phyloP scores from a whole-genome alignment of 2,888 invertebrate species.

The Trilocha varians region DNA sequence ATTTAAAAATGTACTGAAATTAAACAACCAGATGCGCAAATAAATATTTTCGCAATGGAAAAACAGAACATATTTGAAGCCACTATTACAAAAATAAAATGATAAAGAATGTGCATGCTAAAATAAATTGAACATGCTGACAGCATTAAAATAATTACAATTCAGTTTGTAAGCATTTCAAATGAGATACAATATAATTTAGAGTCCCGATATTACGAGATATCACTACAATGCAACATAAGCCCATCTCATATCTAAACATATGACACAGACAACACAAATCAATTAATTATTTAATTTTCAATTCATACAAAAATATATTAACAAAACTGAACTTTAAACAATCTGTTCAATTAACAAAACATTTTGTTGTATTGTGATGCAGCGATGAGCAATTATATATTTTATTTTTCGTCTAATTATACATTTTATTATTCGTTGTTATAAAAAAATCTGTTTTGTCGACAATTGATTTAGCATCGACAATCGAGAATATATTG shows the following conservation, averaged over 20 bases:
- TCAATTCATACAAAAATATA: not conserved
- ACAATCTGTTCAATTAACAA: too few relatives aligned
- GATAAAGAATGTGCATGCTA: conserved; percentile 2
- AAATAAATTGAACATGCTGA: not conserved
- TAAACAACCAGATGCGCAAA: conserved; percentile 20
- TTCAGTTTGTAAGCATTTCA: not conserved
- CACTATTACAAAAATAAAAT: conserved; percentile 7
- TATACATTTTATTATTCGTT: too few relatives aligned
- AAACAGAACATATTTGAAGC: conserved; percentile 25
- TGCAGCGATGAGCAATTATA: too few relatives aligned
- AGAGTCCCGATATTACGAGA: not conserved
- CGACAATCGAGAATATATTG: too few relatives aligned
- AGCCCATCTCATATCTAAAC: too few relatives aligned
- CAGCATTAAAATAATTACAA: not conserved
- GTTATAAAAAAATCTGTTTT: too few relatives aligned
- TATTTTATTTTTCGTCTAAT: too few relatives aligned
- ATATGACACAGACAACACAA: too few relatives aligned
- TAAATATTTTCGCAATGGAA: conserved; percentile 41
- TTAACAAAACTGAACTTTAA: not conserved
- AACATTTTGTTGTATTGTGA: too few relatives aligned
- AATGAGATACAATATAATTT: not conserved
- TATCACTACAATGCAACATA: not conserved
- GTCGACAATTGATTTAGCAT: too few relatives aligned
- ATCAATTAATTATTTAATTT: not conserved
- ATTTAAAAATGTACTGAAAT: not conserved